Base-by-base conservation (phyloP, 2,888 invertebrate species). In the Nomada fucata region DNA sequence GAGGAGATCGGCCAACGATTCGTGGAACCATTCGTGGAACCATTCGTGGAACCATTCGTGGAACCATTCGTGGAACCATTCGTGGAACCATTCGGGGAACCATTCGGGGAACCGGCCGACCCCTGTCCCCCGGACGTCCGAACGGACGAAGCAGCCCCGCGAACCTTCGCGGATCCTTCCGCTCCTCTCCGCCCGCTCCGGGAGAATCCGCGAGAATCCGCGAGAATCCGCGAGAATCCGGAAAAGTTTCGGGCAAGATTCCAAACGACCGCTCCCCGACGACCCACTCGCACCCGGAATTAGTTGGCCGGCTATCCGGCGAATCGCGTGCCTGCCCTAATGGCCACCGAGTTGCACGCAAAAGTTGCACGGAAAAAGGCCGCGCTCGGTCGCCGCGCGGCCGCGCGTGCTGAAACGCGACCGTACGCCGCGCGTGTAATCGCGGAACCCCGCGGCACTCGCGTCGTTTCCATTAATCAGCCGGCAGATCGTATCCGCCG, bases 241-340 rank as follows among this genome's bases (percentile, higher is more conserved):
- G 11, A 61, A 0, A 42, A 15, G n/a, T 87, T 87, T 83, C 77
- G 84, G 87, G 83, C 86, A 88, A 79, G 84, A 76, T 81, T 87
- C 88, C 86, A 87, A 86, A 86, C 69, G 79, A 36, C 36, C 67
- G 10, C 20, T 20, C 23, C 74, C 79, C 59, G 83, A 76, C 87
- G 85, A 87, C 84, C 80, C 84, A 84, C 84, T 88, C 84, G 79
- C 81, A 77, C 72, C 76, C 81, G 80, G 76, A 86, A 87, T 85
- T 85, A 83, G 86, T 80, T 80, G 70, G 82, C 79, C 83, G 80
- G 77, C 82, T 85, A 85, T 83, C 83, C 70, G 65, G 70, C 80
- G 80, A 84, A 88, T 88, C 88, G 88, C 88, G 87, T 87, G 88
- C 85, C 82, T 68, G 73, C 69, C 84, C 85, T 88, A 86, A 88